Evolutionary conservation across 64 coral and sea anemone genomes (phyloP).

Genomic region (Montipora cactus): DNA sequence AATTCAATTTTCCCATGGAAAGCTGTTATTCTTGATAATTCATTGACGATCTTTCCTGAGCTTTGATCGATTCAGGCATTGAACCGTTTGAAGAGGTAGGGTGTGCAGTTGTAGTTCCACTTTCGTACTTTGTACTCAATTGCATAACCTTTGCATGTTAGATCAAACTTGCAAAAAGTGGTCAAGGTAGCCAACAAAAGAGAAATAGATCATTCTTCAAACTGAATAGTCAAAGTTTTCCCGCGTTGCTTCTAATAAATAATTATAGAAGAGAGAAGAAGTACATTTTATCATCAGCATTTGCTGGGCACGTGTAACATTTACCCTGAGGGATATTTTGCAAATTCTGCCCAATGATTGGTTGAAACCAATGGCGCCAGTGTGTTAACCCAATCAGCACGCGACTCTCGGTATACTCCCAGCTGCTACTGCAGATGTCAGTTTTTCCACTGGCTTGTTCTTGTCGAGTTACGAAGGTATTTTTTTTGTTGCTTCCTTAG

Average conservation of each 20-base stretch:
- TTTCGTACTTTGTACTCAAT: too few species aligned
- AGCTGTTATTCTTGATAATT: too few species aligned
- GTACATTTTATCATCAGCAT: neutral
- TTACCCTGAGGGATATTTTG: neutral
- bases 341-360: neutral
- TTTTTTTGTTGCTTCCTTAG: neutral
- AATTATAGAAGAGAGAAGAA: too few species aligned
- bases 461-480: neutral
- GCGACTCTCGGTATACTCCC: neutral
- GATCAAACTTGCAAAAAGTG: neutral
- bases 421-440: neutral
- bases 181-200: too few species aligned
- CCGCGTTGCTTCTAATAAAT: too few species aligned
- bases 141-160: neutral
- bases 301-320: neutral
- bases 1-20: neutral
- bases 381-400: constrained; percentile 15
- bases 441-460: neutral
- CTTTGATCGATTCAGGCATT: too few species aligned
- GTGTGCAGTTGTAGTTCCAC: too few species aligned
- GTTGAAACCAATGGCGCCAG: neutral
- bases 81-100: too few species aligned
- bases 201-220: neutral
- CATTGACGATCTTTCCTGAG: too few species aligned
- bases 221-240: too few species aligned